Evolutionary conservation across 2,797 vertebrate species (phyloP), one percentile per base, ranked within the genome.

Genomic region (Synaphobranchus kaupii): DNA sequence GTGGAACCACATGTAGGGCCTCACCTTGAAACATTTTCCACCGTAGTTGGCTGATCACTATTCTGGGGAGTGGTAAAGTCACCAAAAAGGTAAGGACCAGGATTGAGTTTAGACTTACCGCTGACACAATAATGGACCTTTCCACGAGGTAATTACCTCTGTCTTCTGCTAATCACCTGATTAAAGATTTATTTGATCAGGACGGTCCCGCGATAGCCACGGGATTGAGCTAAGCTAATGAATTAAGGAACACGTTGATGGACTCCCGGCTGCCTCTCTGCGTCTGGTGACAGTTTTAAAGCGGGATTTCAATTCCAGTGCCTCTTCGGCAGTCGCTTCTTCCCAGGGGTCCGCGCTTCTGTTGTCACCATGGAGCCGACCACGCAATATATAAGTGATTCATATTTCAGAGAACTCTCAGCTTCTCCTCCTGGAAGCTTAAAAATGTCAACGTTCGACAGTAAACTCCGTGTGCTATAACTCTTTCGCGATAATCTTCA

Each of bases 101-200:
- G 52, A 78, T 39, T 63, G 71, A 84, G 66, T 50, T 78, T 84
- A 50, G 68, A 87, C 83, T 87, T 71, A 34, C 13, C 71, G 84
- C 44, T 87, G 86, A 87, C 84, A 50, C 31, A 50, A 84, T 87
- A 87, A 87, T 87, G 25, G 39, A 83, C 71, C 83, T 48, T 47
- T 68, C 71, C 86, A 84, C 25, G 60, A 71, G 66, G 68, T 76
- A 87, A 87, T 87, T 84, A 87, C 52, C 84, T 58, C 54, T 44
- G 22, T 50, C 68, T 73, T 58, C 66, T 31, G 44, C 66, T 87
- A 84, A 87, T 87, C 86, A 83, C 82, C 82, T 83, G 82, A 83
- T 83, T 83, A 83, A 83, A 83, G 50, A 31, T 28, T 83, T 68
- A 47, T 85, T 85, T 68, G 58, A 68, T 85, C 39, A n/a, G 58